A percentile compares a stretch with the other conserved stretches of the same genome.
These are phyloP conservation scores for Augochlora pura DNA, from an alignment of 1,140 invertebrate genomes.

Conservation along the genomic window DNA sequence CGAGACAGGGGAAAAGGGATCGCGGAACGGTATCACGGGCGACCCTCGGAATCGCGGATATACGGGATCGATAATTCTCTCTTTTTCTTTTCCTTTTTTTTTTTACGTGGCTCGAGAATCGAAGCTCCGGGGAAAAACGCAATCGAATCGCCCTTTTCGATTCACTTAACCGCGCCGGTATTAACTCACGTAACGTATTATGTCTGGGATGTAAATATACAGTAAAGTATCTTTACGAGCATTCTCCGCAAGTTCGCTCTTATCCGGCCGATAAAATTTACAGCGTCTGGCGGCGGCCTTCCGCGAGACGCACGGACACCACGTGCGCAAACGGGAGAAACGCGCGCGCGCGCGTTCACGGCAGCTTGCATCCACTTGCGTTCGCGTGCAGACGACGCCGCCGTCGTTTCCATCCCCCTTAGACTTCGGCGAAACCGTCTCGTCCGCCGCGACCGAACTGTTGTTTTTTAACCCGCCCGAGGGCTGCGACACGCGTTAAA, in stretches of 20 bases:
- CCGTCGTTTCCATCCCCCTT: no score
- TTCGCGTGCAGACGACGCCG: no score
- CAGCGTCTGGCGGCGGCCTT: constrained; percentile 65
- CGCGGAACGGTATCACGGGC: neutral
- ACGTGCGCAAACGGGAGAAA: no score
- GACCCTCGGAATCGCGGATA: constrained; percentile 27
- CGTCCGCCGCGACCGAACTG: no score
- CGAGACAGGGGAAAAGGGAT: no score
- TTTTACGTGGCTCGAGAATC: neutral
- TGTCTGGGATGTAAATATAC: constrained; percentile 70
- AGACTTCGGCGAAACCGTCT: no score
- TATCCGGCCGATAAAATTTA: constrained; percentile 74
- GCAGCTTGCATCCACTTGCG: no score
- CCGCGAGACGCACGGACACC: constrained; percentile 6
- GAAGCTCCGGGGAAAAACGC: constrained; percentile 14
- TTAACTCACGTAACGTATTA: constrained; percentile 69
- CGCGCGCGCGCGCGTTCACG: neutral
- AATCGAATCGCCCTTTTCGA: constrained; percentile 62
- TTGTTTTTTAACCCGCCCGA: no score
- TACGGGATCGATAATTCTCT: constrained; percentile 36
- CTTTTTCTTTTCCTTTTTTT: no score
- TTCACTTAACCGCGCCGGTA: constrained; percentile 66
- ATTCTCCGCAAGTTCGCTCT: constrained; percentile 70
- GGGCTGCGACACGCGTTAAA: no score
- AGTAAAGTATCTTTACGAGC: constrained; percentile 72